Conservation (phyloP, 2,113 vertebrate species). For the Megaceryle maxima region DNA sequence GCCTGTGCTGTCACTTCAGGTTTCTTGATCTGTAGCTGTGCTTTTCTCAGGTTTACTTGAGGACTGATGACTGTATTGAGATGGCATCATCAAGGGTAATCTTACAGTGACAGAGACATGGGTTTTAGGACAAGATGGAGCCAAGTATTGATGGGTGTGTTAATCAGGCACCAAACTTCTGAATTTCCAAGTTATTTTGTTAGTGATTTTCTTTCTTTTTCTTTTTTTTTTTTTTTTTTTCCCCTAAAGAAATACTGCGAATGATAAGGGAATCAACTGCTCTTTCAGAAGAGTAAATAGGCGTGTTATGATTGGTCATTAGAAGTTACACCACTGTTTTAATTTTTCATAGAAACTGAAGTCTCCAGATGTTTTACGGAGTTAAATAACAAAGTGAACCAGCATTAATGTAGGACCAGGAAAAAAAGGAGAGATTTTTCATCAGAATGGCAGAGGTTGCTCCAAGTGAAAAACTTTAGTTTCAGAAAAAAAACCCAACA, state of each 20-base stretch:
- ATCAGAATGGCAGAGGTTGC: not conserved
- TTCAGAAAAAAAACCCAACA: too few relatives aligned
- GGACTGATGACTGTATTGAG: not conserved
- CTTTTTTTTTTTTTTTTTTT: not conserved
- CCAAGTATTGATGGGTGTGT: not conserved
- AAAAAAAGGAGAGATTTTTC: not conserved
- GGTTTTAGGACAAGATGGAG: not conserved
- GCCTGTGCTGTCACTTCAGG: not conserved
- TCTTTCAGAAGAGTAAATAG: not conserved
- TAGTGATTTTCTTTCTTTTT: not conserved
- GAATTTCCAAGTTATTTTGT: not conserved
- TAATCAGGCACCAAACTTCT: not conserved
- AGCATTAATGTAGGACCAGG: not conserved
- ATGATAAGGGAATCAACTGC: not conserved
- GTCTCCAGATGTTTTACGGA: not conserved
- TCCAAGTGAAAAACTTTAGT: not conserved
- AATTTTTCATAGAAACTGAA: not conserved
- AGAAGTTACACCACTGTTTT: not conserved
- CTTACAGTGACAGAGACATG: not conserved
- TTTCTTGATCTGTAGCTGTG: not conserved
- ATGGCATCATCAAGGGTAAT: accelerated
- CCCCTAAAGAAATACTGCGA: not conserved
- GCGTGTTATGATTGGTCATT: not conserved
- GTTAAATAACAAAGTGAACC: not conserved
- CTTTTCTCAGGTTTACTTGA: not conserved